Evolutionary conservation across 1,140 invertebrate genomes (phyloP).

Genomic region (Phthorimaea operculella): DNA sequence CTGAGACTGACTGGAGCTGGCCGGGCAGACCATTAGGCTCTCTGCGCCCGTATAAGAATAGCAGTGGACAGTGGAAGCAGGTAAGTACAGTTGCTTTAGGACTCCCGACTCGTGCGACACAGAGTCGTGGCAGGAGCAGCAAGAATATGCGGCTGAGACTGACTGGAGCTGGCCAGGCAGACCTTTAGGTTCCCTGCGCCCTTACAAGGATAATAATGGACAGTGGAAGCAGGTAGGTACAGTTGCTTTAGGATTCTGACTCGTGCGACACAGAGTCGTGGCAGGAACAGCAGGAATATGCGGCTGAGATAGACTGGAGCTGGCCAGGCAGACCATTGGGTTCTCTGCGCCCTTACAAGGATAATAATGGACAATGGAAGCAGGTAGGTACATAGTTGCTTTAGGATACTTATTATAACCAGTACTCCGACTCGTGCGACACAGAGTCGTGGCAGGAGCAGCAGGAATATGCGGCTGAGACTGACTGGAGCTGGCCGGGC

Average conservation of each 20-base stretch:
- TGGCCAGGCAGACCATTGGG: slow-evolving; percentile 20
- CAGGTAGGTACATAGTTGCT: no score
- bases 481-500: no score
- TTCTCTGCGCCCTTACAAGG: slow-evolving; percentile 22
- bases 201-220: no score
- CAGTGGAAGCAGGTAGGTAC: no score
- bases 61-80: neutral
- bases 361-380: slow-evolving; percentile 11
- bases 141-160: no score
- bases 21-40: neutral
- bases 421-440: slow-evolving; percentile 17
- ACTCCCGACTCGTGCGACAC: no score
- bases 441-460: slow-evolving; percentile 7
- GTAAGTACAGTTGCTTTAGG: no score
- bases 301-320: slow-evolving; percentile 29
- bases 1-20: slow-evolving; percentile 5
- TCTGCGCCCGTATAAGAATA: no score
- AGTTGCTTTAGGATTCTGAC: no score
- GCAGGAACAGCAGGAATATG: slow-evolving; percentile 12
- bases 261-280: no score
- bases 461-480: slow-evolving; percentile 14
- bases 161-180: slow-evolving; percentile 35
- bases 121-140: slow-evolving; percentile 6
- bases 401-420: no score
- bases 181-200: no score